Conservation (phyloP, 2,888 invertebrate genomes). For the Tetramorium bicarinatum region DNA sequence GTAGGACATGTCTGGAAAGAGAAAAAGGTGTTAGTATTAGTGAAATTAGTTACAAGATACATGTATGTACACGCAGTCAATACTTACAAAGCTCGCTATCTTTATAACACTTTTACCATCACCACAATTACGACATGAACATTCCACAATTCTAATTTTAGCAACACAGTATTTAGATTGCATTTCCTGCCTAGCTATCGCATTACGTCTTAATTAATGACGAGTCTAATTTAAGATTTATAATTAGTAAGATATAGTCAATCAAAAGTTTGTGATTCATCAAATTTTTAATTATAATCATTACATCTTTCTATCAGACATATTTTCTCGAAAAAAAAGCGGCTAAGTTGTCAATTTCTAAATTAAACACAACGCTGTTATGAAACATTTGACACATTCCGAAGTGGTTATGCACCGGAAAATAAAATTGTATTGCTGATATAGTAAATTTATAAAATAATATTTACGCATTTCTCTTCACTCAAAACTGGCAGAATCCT, state of each 20-base stretch:
- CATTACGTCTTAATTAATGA: background rate
- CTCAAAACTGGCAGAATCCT: background rate
- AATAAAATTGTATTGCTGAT: background rate
- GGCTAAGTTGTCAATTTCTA: background rate
- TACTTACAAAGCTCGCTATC: slow-evolving; percentile 28
- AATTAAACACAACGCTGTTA: background rate
- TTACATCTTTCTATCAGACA: background rate
- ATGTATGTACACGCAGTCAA: slow-evolving; percentile 54
- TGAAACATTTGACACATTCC: background rate
- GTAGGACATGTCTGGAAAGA: slow-evolving; percentile 90
- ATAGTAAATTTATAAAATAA: slow-evolving; percentile 17
- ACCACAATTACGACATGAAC: slow-evolving; percentile 7
- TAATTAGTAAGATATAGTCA: background rate
- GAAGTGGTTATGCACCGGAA: background rate
- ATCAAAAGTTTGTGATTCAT: background rate
- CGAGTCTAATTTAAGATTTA: background rate
- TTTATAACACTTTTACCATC: background rate
- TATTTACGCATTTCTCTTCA: background rate
- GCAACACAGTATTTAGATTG: background rate
- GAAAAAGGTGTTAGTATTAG: slow-evolving; percentile 75
- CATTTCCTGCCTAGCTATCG: background rate
- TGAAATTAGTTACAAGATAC: slow-evolving; percentile 71
- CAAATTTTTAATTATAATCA: background rate
- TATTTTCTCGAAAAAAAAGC: background rate
- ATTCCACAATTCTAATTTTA: slow-evolving; percentile 14